Evolutionary conservation across 2,888 invertebrate genomes (phyloP), one percentile per base, ranked within the genome.

Genomic region (Sepiola atlantica): DNA sequence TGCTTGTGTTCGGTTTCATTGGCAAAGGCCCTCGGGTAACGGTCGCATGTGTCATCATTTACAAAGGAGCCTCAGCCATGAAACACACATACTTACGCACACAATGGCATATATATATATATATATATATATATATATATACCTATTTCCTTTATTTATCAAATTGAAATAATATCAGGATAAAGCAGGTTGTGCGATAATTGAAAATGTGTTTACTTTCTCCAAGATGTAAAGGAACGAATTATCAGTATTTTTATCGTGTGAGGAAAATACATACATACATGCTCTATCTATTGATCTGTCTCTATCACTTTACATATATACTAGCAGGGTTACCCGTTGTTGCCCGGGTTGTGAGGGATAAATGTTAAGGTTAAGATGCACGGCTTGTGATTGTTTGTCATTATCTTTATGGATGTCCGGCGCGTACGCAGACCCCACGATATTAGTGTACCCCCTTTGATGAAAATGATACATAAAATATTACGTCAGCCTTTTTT

Each of bases 1-100:
- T 77, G 77, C 77, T 77, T 77, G 16, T 77, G 77, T 77, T 77
- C 77, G 77, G 77, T 77, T 77, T 77, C 77, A n/a, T 45, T 77
- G n/a, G 77, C 77, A 77, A 77, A 77, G n/a, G n/a, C n/a, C 77
- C 77, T 77, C n/a, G 32, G n/a, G 77, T n/a, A 77, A 77, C 32
- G 77, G 77, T 77, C 32, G 77, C 77, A 77, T 77, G 77, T 77
- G 77, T 77, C 77, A 77, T 77, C 77, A 18, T 77, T 77, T 77
- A 77, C n/a, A 77, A 77, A 77, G 16, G n/a, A 77, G 77, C 2
- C n/a, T 32, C n/a, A 77, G 77, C 77, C n/a, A n/a, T 77, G 21
- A n/a, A 77, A 16, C n/a, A n/a, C n/a, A 32, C 12, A 77, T n/a
- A 32, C 16, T 14, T n/a, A 32, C 21, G 16, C 4, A 16, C 28